Evolutionary conservation across 2,888 invertebrate species (phyloP).

Genomic region (Drosophila mimica): DNA sequence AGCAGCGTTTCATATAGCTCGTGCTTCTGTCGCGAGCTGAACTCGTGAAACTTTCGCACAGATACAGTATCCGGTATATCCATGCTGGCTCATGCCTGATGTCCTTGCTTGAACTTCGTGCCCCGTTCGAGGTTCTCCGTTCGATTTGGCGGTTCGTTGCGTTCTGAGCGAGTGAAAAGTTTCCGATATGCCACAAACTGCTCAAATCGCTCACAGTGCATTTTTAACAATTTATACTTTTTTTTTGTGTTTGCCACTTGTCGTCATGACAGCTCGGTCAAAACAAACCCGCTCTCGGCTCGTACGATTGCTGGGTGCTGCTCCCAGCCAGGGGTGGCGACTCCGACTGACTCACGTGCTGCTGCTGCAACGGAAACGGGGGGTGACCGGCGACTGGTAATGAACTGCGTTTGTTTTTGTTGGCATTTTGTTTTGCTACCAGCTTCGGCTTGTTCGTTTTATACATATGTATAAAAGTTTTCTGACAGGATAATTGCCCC

Average conservation of each 20-base stretch:
- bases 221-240: conserved; percentile 18
- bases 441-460: conserved; percentile 50
- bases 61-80: conserved; percentile 82
- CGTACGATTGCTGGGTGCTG: conserved; percentile 1
- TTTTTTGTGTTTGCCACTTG: conserved; percentile 31
- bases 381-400: conserved; percentile 48
- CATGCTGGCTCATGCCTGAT: conserved; percentile 69
- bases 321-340: conserved; percentile 10
- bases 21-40: conserved; percentile 78
- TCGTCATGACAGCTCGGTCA: conserved; percentile 69
- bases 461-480: conserved; percentile 34
- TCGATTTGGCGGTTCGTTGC: conserved; percentile 52
- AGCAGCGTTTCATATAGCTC: conserved; percentile 82
- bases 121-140: conserved; percentile 1
- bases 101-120: conserved; percentile 7
- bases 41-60: conserved; percentile 79
- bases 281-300: conserved; percentile 58
- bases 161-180: conserved; percentile 64
- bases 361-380: conserved; percentile 62
- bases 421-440: conserved; percentile 78
- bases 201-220: conserved; percentile 34
- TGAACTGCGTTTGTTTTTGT: conserved; percentile 72
- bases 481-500: conserved; percentile 76
- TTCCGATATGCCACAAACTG: conserved; percentile 40
- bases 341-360: conserved; percentile 70